These are phyloP conservation scores for Notiomystis cincta DNA, from an alignment of 2,113 vertebrate genomes.

Conservation along the genomic window DNA sequence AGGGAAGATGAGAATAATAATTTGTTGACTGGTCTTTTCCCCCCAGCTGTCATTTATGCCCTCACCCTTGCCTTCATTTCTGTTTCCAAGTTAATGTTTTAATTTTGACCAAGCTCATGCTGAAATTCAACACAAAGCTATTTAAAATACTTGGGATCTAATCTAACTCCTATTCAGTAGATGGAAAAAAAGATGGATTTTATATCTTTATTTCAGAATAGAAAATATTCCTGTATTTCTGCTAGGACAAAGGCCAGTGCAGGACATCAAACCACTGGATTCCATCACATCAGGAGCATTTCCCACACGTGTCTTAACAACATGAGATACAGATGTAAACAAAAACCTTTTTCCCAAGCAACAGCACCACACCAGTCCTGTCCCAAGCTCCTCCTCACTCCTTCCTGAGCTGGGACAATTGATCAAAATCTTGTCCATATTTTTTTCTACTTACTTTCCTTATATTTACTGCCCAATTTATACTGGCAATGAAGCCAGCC, in stretches of 20 bases:
- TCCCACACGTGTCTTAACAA: not conserved
- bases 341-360: constrained; percentile 3
- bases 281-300: not conserved
- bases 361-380: not conserved
- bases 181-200: not conserved
- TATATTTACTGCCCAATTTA: not conserved
- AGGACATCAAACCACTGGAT: not conserved
- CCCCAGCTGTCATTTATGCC: not conserved
- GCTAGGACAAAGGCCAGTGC: not conserved
- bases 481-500: not conserved
- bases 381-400: not conserved
- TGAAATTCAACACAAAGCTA: not conserved
- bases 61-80: not conserved
- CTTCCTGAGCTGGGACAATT: not conserved
- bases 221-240: not conserved
- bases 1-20: not conserved
- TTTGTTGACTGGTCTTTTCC: not conserved
- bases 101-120: not conserved
- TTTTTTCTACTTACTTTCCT: not conserved
- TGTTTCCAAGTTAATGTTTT: not conserved
- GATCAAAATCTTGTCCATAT: not conserved
- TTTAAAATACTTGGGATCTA: not conserved
- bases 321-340: not conserved
- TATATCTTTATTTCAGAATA: not conserved
- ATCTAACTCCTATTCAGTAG: not conserved